Base-by-base conservation (phyloP, 2,113 vertebrate genomes). In the Cettia cetti region DNA sequence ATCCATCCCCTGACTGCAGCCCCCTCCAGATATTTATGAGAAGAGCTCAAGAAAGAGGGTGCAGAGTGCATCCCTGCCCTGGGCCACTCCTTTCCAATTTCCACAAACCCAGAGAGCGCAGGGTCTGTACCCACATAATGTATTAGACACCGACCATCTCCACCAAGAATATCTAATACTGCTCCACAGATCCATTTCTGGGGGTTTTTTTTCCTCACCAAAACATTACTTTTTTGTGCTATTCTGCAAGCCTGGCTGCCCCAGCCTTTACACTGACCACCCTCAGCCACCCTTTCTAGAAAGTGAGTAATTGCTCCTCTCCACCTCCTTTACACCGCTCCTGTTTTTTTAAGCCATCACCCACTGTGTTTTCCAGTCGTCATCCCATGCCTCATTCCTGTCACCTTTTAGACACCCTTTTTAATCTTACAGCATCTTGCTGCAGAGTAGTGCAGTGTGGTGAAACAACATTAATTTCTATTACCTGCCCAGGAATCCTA, bases 81-180 rank as follows among this genome's bases (percentile, higher is more conserved):
- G 13, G 6, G 20, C 17, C 28, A 17, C 35, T 80, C 49, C 37
- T 74, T 89, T 23, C 60, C 77, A 9, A 28, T 12, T 68, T 71
- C 35, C 39, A 75, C 2, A 5, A 59, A 47, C 10, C 12, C 45
- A 42, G 24, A 33, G 33, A 71, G 57, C n/a, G 21, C 33, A 54
- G 39, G 23, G 15, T 26, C 15, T 47, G 47, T 19, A 59, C 37
- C 5, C 65, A 92, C 37, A 68, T 7, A 18, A 9, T 4, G 19
- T 15, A 64, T 27, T 23, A 57, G 8, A 22, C 60, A 59, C 37
- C 0, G 0, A 35, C 19, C 30, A n/a, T 17, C 18, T 61, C 26
- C 30, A 70, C 10, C 27, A 33, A 56, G 14, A 61, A 27, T 14
- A 74, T 10, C 28, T 8, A 50, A 59, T 4, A 77, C 50, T 3